Evolutionary conservation across 1,140 invertebrate genomes (phyloP), one percentile per base, ranked within the genome.

Genomic region (Drosophila pallidifrons): DNA sequence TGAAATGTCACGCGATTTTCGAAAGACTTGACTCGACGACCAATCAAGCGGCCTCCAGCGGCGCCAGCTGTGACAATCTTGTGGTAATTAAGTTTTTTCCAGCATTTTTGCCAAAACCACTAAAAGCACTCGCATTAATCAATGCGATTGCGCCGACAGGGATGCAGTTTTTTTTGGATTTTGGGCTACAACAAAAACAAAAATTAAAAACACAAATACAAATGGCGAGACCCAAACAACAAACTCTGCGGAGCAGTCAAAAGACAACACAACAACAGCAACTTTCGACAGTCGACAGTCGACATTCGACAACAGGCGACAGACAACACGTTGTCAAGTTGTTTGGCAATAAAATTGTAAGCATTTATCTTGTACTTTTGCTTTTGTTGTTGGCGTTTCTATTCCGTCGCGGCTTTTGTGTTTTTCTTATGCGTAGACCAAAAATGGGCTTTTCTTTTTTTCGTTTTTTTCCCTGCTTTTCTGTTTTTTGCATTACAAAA

Each of bases 301-400:
- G 58, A 54, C 67, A 69, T 43, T 63, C 66, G 66, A 75, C 72
- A 75, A 75, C 32, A 35, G 49, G 47, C 67, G 81, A 90, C 71
- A 86, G 70, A 76, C 69, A 65, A 65, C 61, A 65, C 61, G 61
- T 55, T 65, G 82, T 82, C 80, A 86, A 90, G 70, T 75, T 71
- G 68, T 79, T 75, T 87, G 59, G 83, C 83, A 88, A 88, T 88
- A 82, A 88, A 88, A 88, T 76, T 89, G 85, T 89, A 85, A 85
- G 77, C 85, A 89, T 89, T 89, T 89, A 89, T 89, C 85, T 81
- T 79, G 70, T 75, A 80, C 66, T 68, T 79, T 59, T 79, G 63
- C 20, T 25, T 25, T 51, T 49, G 15, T 57, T 63, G 51, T 71
- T 49, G 46, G 47, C 35, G 28, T 69, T 75, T 75, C 49, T 64